Percentiles rank a stretch among this genome's conserved stretches.
These are phyloP conservation scores for Listronotus bonariensis DNA, from an alignment of 1,140 invertebrate genomes.

Conservation along the genomic window DNA sequence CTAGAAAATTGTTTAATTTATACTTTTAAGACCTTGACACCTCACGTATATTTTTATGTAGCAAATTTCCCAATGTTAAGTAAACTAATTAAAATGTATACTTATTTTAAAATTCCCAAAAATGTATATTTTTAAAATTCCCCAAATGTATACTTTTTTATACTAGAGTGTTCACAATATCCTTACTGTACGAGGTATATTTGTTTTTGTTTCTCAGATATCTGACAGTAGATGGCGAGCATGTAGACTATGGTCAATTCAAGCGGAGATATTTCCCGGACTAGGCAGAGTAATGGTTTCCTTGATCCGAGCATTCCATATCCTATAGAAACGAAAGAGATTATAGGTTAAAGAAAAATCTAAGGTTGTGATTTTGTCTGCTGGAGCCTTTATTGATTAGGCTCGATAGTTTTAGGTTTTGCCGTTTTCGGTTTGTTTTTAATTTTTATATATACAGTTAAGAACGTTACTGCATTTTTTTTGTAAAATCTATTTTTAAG, in stretches of 20 bases:
- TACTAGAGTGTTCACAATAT: no score
- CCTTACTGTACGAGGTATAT: no score
- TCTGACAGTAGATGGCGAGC: conserved; percentile 90
- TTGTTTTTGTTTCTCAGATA: conserved; percentile 53
- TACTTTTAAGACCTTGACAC: no score
- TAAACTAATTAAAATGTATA: no score
- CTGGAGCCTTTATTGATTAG: conserved; percentile 47
- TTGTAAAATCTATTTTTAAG: no score
- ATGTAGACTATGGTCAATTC: conserved; percentile 81
- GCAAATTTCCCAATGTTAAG: no score
- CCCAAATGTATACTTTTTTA: no score
- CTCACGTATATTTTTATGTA: no score
- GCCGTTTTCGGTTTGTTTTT: conserved; percentile 5
- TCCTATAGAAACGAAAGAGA: conserved; percentile 29
- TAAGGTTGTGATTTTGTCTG: conserved; percentile 51
- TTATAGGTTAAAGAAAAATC: conserved; percentile 37
- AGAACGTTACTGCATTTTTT: no score
- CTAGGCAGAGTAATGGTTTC: conserved; percentile 76
- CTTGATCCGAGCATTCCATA: conserved; percentile 57
- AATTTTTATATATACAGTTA: not conserved
- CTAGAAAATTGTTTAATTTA: no score
- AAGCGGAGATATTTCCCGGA: conserved; percentile 85
- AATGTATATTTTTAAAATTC: no score
- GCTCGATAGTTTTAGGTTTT: conserved; percentile 46
- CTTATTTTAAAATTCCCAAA: no score